These are phyloP conservation scores for Poecilia velifera DNA, from an alignment of 2,797 vertebrate species.

Conservation along the genomic window DNA sequence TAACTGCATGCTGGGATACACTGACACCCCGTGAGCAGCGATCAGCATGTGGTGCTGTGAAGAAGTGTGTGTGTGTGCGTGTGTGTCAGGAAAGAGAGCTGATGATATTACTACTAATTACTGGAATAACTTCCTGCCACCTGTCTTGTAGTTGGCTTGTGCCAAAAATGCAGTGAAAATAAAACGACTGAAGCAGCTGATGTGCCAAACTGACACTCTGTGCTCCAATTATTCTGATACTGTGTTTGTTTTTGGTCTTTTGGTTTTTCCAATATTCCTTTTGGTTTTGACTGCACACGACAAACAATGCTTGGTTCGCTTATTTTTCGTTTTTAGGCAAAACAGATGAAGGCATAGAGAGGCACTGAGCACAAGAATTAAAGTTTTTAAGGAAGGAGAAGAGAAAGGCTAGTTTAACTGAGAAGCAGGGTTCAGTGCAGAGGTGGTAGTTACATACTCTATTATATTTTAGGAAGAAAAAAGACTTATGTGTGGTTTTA, in stretches of 20 bases:
- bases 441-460: no score
- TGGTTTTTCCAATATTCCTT: not conserved
- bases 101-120: conserved; percentile 93
- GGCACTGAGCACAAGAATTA: not conserved
- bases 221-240: not conserved
- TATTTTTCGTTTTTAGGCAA: no score
- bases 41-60: conserved; percentile 80
- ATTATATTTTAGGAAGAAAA: no score
- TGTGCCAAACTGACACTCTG: conserved; percentile 1
- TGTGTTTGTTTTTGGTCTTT: not conserved
- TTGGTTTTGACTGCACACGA: not conserved
- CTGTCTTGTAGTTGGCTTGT: conserved; percentile 86
- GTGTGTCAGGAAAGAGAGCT: conserved; percentile 82
- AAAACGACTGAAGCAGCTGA: conserved; percentile 81
- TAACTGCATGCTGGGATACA: conserved; percentile 81
- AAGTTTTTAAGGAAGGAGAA: not conserved
- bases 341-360: not conserved
- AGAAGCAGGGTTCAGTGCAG: not conserved
- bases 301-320: not conserved
- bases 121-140: conserved; percentile 95
- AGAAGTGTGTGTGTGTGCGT: conserved; percentile 20
- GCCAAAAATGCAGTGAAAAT: conserved; percentile 85
- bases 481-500: no score
- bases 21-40: conserved; percentile 84
- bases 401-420: not conserved